Evolutionary conservation across 2,888 invertebrate genomes (phyloP).

Genomic region (Erebia palarica): DNA sequence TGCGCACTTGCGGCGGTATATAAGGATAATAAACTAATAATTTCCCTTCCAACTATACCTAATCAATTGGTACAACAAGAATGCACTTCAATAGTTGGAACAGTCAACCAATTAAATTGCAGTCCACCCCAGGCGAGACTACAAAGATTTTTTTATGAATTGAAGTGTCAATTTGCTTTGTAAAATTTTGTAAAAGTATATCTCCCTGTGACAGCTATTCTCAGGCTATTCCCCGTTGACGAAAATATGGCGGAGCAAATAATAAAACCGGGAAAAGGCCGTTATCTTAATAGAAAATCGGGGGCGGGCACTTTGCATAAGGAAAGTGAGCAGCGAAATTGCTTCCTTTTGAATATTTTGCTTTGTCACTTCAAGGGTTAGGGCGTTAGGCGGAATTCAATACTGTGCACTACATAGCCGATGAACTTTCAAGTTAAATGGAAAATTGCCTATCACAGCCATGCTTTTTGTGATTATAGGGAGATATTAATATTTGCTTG

Average conservation of each 20-base stretch:
- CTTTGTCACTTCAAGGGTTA: constrained; percentile 40
- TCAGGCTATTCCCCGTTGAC: constrained; percentile 50
- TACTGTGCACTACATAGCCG: not conserved
- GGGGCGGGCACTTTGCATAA: constrained; percentile 43
- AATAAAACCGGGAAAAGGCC: constrained; percentile 51
- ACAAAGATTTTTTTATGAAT: not conserved
- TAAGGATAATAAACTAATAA: too few relatives aligned
- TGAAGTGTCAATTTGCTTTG: not conserved
- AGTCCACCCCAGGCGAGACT: too few relatives aligned
- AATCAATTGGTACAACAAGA: too few relatives aligned
- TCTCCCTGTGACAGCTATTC: constrained; percentile 66
- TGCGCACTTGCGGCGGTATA: too few relatives aligned
- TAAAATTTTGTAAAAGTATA: constrained; percentile 43
- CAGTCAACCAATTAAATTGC: too few relatives aligned
- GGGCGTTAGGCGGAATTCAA: not conserved
- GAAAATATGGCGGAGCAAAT: constrained; percentile 67
- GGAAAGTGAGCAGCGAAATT: constrained; percentile 39
- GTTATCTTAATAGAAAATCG: constrained; percentile 80
- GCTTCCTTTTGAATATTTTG: constrained; percentile 38
- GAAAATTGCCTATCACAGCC: constrained; percentile 19
- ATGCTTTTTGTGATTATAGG: not conserved
- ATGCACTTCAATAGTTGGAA: too few relatives aligned
- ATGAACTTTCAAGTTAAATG: constrained; percentile 16
- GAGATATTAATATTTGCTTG: too few relatives aligned
- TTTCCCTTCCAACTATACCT: too few relatives aligned